phyloP scores from a whole-genome alignment of 2,888 invertebrate genomes.

The Caenorhabditis japonica region DNA sequence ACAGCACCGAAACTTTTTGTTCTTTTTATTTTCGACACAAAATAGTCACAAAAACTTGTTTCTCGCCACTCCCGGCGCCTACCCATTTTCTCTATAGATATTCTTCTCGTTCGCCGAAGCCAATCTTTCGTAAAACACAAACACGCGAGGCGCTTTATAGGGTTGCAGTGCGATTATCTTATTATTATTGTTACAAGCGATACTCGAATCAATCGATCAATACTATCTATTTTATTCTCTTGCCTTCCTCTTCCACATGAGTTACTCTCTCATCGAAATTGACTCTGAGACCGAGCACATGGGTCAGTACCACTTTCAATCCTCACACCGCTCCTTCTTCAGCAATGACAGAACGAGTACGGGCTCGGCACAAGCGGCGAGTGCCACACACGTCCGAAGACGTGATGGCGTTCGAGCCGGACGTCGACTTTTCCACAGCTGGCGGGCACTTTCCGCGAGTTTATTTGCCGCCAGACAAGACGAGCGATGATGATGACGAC shows the following conservation, averaged over 20 bases:
- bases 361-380: constrained; percentile 55
- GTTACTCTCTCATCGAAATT: constrained; percentile 50
- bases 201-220: constrained; percentile 1
- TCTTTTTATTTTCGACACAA: too few species aligned
- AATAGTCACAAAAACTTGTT: constrained; percentile 10
- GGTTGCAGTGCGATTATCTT: too few species aligned
- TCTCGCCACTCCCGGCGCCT: neutral
- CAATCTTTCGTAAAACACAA: constrained; percentile 4
- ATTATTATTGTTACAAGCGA: too few species aligned
- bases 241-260: constrained; percentile 16
- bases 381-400: constrained; percentile 70
- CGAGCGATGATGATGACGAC: constrained; percentile 42
- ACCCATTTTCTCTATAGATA: constrained; percentile 15
- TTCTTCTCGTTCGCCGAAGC: neutral
- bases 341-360: constrained; percentile 61
- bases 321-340: constrained; percentile 12
- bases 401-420: constrained; percentile 74
- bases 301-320: constrained; percentile 33
- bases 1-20: too few species aligned
- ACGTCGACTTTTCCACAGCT: constrained; percentile 66
- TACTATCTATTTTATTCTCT: neutral
- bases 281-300: constrained; percentile 43
- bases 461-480: constrained; percentile 35
- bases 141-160: too few species aligned
- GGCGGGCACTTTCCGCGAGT: constrained; percentile 63